These are phyloP conservation scores for Agraylea sexmaculata DNA, from an alignment of 1,140 invertebrate genomes.

Conservation along the genomic window DNA sequence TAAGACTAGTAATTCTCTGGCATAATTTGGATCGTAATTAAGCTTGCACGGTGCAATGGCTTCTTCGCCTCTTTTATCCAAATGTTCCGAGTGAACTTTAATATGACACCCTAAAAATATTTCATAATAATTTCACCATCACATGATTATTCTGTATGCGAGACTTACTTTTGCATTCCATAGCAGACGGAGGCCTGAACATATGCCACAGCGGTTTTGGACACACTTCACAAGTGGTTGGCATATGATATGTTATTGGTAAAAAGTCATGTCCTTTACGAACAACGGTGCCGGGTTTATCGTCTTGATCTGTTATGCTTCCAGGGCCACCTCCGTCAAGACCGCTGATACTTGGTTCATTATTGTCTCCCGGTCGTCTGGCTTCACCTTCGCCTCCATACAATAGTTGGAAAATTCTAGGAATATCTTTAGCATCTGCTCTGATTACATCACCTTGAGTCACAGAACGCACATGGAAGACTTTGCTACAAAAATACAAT, in stretches of 20 bases:
- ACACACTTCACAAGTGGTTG: constrained; percentile 95
- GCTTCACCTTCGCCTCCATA: constrained; percentile 92
- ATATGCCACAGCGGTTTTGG: constrained; percentile 94
- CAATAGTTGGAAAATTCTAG: constrained; percentile 93
- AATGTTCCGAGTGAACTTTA: constrained; percentile 94
- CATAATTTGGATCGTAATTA: constrained; percentile 84
- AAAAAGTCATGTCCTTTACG: constrained; percentile 96
- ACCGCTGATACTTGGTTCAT: constrained; percentile 28
- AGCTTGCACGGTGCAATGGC: constrained; percentile 82
- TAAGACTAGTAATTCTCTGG: constrained; percentile 82
- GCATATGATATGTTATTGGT: constrained; percentile 94
- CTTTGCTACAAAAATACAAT: constrained; percentile 61
- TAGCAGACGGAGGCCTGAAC: constrained; percentile 89
- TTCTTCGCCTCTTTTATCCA: constrained; percentile 61
- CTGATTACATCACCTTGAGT: constrained; percentile 97
- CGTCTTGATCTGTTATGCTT: constrained; percentile 34
- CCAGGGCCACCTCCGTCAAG: constrained; percentile 25
- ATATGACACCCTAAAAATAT: constrained; percentile 75
- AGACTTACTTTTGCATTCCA: constrained; percentile 85
- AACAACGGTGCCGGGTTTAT: constrained; percentile 67
- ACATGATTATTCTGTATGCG: not conserved
- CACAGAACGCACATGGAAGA: constrained; percentile 95
- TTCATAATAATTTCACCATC: constrained; percentile 6
- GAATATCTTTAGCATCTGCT: constrained; percentile 97
- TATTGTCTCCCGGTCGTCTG: constrained; percentile 63